Conservation (phyloP, 2,113 vertebrate species). For the Colossoma macropomum region DNA sequence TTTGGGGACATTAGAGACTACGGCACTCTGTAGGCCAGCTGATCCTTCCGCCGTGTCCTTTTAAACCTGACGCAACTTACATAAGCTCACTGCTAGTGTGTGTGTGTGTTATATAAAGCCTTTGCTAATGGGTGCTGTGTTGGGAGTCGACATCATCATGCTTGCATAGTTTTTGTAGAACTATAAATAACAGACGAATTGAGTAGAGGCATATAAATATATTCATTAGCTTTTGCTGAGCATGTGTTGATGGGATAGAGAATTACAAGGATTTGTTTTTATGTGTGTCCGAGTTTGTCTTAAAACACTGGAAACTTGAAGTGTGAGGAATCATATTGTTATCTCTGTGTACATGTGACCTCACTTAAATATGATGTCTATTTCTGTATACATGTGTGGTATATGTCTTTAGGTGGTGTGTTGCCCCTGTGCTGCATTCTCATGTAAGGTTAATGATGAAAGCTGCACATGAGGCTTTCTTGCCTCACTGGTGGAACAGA, state of each 20-base stretch:
- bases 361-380: neutral
- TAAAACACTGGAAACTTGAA: neutral
- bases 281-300: neutral
- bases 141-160: conserved; percentile 4
- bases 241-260: neutral
- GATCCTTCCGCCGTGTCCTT: conserved; percentile 24
- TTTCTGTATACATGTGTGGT: conserved; percentile 13
- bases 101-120: conserved; percentile 11
- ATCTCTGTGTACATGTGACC: neutral
- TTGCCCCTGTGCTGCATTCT: neutral
- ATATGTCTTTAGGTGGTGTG: neutral
- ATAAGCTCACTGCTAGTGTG: conserved; percentile 16
- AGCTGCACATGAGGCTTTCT: neutral
- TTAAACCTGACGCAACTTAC: conserved; percentile 15
- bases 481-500: neutral
- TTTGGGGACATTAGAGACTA: conserved; percentile 29
- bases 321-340: neutral
- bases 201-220: neutral
- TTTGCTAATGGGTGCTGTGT: conserved; percentile 9
- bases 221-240: neutral
- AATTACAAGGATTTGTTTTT: neutral
- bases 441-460: conserved; percentile 1
- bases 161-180: conserved; percentile 1
- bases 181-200: conserved; percentile 13
- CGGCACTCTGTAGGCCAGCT: conserved; percentile 4